These are phyloP conservation scores for Prolemur simus DNA, from an alignment of 2,113 vertebrate species.

Conservation along the genomic window DNA sequence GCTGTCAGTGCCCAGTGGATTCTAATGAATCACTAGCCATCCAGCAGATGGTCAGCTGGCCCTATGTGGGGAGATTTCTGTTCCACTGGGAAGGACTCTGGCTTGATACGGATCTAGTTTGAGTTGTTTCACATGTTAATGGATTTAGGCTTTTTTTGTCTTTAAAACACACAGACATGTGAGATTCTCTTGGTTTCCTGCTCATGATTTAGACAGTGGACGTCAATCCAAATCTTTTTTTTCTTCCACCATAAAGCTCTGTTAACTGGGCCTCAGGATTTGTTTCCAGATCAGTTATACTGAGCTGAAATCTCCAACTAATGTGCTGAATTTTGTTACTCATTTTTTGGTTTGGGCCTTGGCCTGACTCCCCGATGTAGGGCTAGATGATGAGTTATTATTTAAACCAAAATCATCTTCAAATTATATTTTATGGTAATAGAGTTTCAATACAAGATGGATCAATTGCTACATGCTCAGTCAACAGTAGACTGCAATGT, in stretches of 20 bases:
- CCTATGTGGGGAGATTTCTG: neutral
- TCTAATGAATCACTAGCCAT: neutral
- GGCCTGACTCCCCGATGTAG: neutral
- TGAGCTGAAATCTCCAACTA: neutral
- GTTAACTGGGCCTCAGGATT: conserved; percentile 5
- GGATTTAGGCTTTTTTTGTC: neutral
- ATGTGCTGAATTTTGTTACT: neutral
- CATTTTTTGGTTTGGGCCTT: conserved; percentile 38
- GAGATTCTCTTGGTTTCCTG: conserved; percentile 44
- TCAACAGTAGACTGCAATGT: neutral
- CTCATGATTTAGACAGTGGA: conserved; percentile 53
- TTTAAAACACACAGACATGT: neutral
- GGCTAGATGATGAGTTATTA: conserved; percentile 21
- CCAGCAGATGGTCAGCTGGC: neutral
- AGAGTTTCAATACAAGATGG: neutral
- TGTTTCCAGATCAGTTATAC: conserved; percentile 6
- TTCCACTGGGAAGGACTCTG: neutral
- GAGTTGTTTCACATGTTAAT: neutral
- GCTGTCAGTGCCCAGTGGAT: neutral
- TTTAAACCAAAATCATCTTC: conserved; percentile 45
- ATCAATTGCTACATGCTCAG: neutral
- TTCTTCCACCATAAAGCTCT: neutral
- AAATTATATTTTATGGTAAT: conserved; percentile 47
- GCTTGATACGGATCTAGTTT: neutral
- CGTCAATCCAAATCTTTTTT: conserved; percentile 38